A percentile compares a stretch with the other conserved stretches of the same genome.
Evolutionary conservation across 2,113 vertebrate species (phyloP).

Genomic region (Barbus barbus): DNA sequence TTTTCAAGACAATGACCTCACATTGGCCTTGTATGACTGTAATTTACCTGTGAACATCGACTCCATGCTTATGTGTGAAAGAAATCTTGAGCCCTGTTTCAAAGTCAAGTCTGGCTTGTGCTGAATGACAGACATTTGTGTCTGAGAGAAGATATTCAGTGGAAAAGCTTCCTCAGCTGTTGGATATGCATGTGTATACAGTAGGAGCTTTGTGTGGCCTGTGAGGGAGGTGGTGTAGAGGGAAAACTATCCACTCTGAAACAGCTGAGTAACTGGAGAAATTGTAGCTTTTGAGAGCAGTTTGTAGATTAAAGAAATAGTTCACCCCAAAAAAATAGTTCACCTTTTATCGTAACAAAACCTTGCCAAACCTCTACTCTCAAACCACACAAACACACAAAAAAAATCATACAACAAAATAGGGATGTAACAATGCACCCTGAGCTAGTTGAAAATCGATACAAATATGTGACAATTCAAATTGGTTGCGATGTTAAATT

Average conservation of each 20-base stretch:
- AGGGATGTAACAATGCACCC: no score
- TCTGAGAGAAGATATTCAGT: slow-evolving; percentile 27
- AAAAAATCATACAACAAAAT: no score
- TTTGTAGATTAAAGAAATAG: background rate
- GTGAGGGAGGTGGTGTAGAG: slow-evolving; percentile 21
- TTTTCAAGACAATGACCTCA: slow-evolving; percentile 17
- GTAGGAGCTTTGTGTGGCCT: slow-evolving; percentile 46
- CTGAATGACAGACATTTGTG: slow-evolving; percentile 38
- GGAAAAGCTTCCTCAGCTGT: slow-evolving; percentile 45
- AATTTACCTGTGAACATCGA: slow-evolving; percentile 18
- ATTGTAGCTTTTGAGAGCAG: slow-evolving; percentile 1
- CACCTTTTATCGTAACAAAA: no score
- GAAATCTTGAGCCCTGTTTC: background rate
- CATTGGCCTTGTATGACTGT: background rate
- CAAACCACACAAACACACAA: no score
- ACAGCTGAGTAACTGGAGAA: slow-evolving; percentile 22
- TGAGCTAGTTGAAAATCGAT: no score
- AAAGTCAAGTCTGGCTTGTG: slow-evolving; percentile 1
- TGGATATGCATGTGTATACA: slow-evolving; percentile 33
- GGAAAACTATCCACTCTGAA: background rate
- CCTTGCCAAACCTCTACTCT: no score
- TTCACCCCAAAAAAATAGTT: no score
- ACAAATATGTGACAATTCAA: no score
- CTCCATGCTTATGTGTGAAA: slow-evolving; percentile 29
- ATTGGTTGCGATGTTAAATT: no score